Conservation (phyloP, 2,113 vertebrate genomes). For the Lipotes vexillifer region DNA sequence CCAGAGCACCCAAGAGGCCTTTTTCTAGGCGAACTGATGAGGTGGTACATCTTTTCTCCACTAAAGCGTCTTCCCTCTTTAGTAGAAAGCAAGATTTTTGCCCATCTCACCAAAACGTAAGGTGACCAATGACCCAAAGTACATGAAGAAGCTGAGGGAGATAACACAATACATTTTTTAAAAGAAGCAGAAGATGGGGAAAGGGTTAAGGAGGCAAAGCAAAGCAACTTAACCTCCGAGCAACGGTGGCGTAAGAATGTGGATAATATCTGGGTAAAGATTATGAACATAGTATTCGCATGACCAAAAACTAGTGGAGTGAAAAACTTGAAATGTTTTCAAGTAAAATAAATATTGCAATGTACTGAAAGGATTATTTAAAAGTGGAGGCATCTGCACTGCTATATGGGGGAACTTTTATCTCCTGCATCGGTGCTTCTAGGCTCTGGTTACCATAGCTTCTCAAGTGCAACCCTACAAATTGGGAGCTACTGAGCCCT, state of each 20-base stretch:
- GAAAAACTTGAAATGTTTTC: slow-evolving; percentile 9
- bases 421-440: background rate
- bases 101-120: background rate
- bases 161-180: background rate
- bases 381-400: background rate
- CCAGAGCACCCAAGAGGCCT: background rate
- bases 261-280: slow-evolving; percentile 66
- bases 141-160: background rate
- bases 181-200: background rate
- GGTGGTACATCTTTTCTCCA: background rate
- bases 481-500: background rate
- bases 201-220: background rate
- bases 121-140: slow-evolving; percentile 1
- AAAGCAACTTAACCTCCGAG: background rate
- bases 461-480: background rate
- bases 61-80: background rate
- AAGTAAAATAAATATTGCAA: slow-evolving; percentile 5
- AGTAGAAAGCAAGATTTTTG: background rate
- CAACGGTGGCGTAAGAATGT: slow-evolving; percentile 8
- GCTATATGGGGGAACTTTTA: background rate
- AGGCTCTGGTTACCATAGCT: background rate
- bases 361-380: background rate
- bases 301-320: background rate
- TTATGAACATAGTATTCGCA: background rate
- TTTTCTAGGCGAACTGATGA: background rate